phyloP scores from a whole-genome alignment of 37 sponge, comb jelly and placozoan genomes.

The Agelas oroides region DNA sequence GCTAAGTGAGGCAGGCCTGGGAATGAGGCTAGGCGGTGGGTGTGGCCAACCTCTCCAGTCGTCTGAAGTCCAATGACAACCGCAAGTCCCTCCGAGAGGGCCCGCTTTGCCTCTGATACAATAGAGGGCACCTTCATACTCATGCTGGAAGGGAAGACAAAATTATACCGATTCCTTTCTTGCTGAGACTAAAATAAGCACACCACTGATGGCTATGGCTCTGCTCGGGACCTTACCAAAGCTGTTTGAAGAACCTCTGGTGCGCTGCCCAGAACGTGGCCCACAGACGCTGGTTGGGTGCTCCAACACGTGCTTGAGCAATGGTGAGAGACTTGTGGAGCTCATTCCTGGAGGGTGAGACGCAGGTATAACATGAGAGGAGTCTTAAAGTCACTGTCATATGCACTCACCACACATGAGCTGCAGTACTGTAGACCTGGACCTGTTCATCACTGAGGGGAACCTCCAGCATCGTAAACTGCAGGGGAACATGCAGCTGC shows the following conservation, averaged over 20 bases:
- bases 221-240: no score
- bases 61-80: constrained; percentile 77
- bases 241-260: constrained; percentile 78
- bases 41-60: constrained; percentile 70
- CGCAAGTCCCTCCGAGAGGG: not conserved
- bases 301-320: constrained; percentile 34
- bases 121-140: constrained; percentile 62
- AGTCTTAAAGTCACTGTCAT: not conserved
- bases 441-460: constrained; percentile 44
- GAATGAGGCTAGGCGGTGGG: no score
- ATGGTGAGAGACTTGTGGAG: constrained; percentile 37
- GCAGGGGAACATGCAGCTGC: not conserved
- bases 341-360: constrained; percentile 47
- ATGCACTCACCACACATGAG: constrained; percentile 59
- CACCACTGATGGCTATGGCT: no score
- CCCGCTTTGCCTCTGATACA: constrained; percentile 24
- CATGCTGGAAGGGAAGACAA: constrained; percentile 2
- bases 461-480: constrained; percentile 50
- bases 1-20: no score
- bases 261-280: constrained; percentile 58
- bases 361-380: no score
- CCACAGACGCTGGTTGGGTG: constrained; percentile 16
- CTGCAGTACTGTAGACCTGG: constrained; percentile 35
- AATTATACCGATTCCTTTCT: no score
- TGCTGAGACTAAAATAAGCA: not conserved